phyloP scores from a whole-genome alignment of 1,140 invertebrate species.

The Goniozus legneri region DNA sequence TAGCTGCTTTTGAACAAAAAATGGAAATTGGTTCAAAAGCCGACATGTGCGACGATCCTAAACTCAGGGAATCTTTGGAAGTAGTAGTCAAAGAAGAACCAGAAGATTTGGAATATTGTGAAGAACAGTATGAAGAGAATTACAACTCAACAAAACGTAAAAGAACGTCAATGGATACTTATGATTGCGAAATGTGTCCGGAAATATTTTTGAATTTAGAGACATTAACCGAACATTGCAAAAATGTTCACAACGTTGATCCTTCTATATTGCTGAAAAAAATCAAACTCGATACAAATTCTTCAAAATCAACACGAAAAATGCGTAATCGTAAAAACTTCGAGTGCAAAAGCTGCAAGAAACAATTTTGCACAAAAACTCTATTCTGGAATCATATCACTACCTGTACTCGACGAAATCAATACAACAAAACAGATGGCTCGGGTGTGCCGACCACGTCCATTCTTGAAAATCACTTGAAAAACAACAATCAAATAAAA shows the following conservation, averaged over 20 bases:
- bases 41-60: constrained; percentile 10
- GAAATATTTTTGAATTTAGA: constrained; percentile 47
- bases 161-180: constrained; percentile 35
- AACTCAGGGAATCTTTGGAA: constrained; percentile 21
- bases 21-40: constrained; percentile 28
- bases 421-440: constrained; percentile 4
- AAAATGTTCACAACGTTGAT: constrained; percentile 45
- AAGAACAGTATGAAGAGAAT: constrained; percentile 33
- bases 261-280: constrained; percentile 41
- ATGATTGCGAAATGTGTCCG: constrained; percentile 49
- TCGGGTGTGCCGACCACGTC: constrained; percentile 22
- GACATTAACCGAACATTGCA: constrained; percentile 42
- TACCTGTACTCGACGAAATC: constrained; percentile 28
- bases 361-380: constrained; percentile 46
- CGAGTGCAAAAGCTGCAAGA: constrained; percentile 46
- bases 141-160: constrained; percentile 29
- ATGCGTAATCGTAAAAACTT: constrained; percentile 36
- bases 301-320: constrained; percentile 18
- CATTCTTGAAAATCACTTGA: constrained; percentile 45
- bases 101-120: constrained; percentile 44
- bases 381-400: constrained; percentile 46
- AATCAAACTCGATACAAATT: constrained; percentile 25
- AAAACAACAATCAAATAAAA: constrained; percentile 50
- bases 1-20: constrained; percentile 42
- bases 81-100: constrained; percentile 45